Conservation (phyloP, 2,113 vertebrate species). For the Gymnogyps californianus region DNA sequence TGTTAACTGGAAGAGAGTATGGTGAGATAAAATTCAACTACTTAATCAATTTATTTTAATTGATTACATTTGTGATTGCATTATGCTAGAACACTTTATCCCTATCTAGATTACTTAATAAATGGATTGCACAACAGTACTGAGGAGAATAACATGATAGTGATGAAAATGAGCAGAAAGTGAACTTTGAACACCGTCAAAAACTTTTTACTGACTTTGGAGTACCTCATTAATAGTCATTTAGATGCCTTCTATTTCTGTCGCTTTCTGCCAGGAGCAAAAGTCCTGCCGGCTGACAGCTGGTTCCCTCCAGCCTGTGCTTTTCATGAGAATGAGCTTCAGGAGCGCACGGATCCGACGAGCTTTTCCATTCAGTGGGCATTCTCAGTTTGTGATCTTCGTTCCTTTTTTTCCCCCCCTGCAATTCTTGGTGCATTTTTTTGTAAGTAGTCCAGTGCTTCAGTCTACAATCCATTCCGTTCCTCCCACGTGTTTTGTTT, state of each 20-base stretch:
- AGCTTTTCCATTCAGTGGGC: not conserved
- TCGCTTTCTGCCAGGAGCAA: not conserved
- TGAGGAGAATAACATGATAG: not conserved
- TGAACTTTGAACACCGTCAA: not conserved
- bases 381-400: not conserved
- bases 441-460: not conserved
- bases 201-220: not conserved
- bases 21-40: not conserved
- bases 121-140: not conserved
- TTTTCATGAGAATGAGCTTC: not conserved
- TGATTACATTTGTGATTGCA: not conserved
- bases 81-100: not conserved
- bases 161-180: not conserved
- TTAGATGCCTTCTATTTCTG: not conserved
- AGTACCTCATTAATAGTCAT: not conserved
- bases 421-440: not conserved
- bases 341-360: not conserved
- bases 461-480: not conserved
- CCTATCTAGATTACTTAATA: not conserved
- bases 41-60: not conserved
- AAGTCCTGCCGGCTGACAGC: not conserved
- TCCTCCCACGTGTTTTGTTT: not conserved
- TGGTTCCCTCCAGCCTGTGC: not conserved
- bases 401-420: too few species aligned
- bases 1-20: conserved; percentile 27